Percentiles rank a stretch among this genome's conserved stretches.
These are phyloP conservation scores for Eumerus sabulonum DNA, from an alignment of 2,888 invertebrate genomes.

Conservation along the genomic window DNA sequence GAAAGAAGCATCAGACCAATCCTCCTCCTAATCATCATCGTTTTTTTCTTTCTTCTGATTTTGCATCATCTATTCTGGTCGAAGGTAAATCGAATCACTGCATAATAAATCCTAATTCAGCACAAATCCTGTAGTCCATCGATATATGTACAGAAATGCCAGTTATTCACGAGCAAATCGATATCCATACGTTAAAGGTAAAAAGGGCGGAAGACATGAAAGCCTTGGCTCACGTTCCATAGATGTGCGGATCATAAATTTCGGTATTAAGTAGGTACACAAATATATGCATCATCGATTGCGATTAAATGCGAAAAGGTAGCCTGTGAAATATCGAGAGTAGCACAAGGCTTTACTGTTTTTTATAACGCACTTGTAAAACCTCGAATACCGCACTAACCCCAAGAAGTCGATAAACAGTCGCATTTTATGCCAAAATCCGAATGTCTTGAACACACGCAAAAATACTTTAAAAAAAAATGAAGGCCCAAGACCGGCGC, in stretches of 20 bases:
- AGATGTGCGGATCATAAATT: conserved; percentile 21
- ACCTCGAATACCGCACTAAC: conserved; percentile 33
- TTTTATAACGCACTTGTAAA: conserved; percentile 55
- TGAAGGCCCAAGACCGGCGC: no score
- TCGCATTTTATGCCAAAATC: conserved; percentile 44
- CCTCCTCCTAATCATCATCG: no score
- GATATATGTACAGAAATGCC: conserved; percentile 27
- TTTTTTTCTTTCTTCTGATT: background rate
- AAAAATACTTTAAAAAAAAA: conserved; percentile 34
- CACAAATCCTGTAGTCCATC: conserved; percentile 37
- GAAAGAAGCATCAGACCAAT: no score
- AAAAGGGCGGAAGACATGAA: background rate
- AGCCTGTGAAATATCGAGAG: conserved; percentile 2
- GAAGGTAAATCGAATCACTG: conserved; percentile 33
- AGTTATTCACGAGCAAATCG: conserved; percentile 22
- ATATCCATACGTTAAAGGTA: conserved; percentile 3
- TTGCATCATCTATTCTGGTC: background rate
- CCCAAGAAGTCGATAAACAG: conserved; percentile 47
- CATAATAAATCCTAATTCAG: conserved; percentile 41
- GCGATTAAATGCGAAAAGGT: conserved; percentile 1
- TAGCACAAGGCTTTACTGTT: conserved; percentile 44
- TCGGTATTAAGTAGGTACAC: conserved; percentile 37
- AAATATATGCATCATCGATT: conserved; percentile 19
- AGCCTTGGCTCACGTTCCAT: conserved; percentile 28
- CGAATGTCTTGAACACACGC: conserved; percentile 46